These are phyloP conservation scores for Cyphomyrus discorhynchus DNA, from an alignment of 2,113 vertebrate genomes.

Conservation along the genomic window DNA sequence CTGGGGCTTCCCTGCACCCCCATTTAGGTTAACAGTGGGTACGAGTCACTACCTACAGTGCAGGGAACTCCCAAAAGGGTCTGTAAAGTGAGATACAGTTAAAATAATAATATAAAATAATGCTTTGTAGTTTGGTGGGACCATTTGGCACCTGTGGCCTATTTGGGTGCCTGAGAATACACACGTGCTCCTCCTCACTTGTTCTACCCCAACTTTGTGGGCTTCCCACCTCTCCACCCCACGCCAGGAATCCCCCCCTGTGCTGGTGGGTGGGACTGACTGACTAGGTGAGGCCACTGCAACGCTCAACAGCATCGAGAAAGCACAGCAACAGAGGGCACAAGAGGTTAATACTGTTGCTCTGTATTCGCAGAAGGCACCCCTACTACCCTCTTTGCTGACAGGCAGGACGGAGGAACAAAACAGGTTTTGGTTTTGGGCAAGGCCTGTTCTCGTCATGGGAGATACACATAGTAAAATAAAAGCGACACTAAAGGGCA, in stretches of 20 bases:
- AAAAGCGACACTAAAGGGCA: constrained; percentile 11
- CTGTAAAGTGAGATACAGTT: not conserved
- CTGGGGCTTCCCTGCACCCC: not conserved
- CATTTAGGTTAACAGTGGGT: not conserved
- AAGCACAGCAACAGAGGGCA: constrained; percentile 27
- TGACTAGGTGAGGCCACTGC: not conserved
- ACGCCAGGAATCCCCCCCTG: not conserved
- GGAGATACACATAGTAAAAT: not conserved
- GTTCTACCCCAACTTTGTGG: too few relatives aligned
- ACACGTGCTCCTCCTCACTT: not conserved
- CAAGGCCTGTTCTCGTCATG: not conserved
- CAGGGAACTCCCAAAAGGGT: not conserved
- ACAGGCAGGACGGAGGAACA: not conserved
- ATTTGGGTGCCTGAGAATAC: not conserved
- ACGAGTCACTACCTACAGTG: not conserved
- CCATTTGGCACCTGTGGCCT: not conserved
- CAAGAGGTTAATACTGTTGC: constrained; percentile 22
- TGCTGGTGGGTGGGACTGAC: not conserved
- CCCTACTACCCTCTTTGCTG: not conserved
- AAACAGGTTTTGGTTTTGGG: not conserved
- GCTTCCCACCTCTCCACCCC: not conserved
- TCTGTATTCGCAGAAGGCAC: constrained; percentile 19
- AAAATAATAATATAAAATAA: not conserved
- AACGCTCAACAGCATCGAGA: constrained; percentile 14
- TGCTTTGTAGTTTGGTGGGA: not conserved